phyloP scores from a whole-genome alignment of 1,140 invertebrate species.

The Danaus melanippus region DNA sequence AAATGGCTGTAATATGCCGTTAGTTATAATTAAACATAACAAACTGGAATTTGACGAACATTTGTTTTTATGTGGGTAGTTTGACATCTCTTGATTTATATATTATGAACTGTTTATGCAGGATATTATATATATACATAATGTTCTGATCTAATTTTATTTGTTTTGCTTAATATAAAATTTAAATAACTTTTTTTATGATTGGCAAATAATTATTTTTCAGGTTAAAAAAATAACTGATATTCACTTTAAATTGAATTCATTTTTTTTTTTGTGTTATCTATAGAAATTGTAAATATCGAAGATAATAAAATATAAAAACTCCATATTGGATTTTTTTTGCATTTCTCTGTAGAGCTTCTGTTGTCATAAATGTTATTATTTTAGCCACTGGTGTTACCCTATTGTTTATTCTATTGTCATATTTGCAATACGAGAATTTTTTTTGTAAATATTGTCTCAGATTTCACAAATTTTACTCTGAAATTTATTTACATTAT shows the following conservation, averaged over 20 bases:
- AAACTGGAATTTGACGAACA: background rate
- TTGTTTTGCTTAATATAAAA: too few relatives aligned
- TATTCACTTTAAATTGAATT: too few relatives aligned
- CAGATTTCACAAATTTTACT: too few relatives aligned
- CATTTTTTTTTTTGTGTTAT: too few relatives aligned
- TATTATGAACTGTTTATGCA: too few relatives aligned
- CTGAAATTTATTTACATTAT: too few relatives aligned
- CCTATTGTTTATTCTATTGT: slow-evolving; percentile 35
- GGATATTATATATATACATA: too few relatives aligned
- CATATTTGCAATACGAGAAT: slow-evolving; percentile 7
- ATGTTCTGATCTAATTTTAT: too few relatives aligned
- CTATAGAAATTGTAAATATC: background rate
- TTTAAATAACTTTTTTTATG: too few relatives aligned
- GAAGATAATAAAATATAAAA: background rate
- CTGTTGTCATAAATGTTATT: slow-evolving; percentile 56
- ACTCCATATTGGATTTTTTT: slow-evolving; percentile 23
- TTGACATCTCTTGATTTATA: background rate
- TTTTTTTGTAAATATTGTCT: slow-evolving; percentile 1
- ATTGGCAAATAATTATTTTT: too few relatives aligned
- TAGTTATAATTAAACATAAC: slow-evolving; percentile 9
- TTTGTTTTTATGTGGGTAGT: slow-evolving; percentile 2
- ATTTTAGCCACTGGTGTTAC: slow-evolving; percentile 58
- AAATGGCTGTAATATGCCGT: slow-evolving; percentile 19
- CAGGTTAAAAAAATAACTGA: too few relatives aligned
- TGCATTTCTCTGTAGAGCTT: slow-evolving; percentile 35